These are phyloP conservation scores for Papilio demoleus DNA, from an alignment of 2,888 invertebrate genomes.

Conservation along the genomic window DNA sequence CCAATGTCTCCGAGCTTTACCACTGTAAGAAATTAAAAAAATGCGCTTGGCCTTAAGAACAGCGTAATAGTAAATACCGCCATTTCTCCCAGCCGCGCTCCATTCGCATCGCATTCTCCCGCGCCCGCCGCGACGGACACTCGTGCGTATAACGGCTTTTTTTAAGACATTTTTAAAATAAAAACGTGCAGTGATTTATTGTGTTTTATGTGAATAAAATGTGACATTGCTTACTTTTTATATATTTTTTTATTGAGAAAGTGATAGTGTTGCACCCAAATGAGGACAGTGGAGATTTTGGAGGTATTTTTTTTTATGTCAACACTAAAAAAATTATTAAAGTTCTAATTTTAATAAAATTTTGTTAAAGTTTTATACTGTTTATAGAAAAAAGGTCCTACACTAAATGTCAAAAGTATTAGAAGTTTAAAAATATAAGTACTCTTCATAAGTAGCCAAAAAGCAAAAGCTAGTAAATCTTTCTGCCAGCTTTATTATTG, in stretches of 20 bases:
- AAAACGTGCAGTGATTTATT: constrained; percentile 39
- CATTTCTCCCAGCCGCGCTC: constrained; percentile 50
- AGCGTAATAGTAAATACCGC: constrained; percentile 46
- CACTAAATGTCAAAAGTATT: too few relatives aligned
- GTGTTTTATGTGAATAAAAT: constrained; percentile 42
- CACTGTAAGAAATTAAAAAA: neutral
- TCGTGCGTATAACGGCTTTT: constrained; percentile 46
- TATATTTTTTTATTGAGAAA: constrained; percentile 36
- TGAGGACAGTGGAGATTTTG: constrained; percentile 59
- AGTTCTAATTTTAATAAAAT: too few relatives aligned
- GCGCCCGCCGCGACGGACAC: constrained; percentile 53
- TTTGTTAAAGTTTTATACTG: too few relatives aligned
- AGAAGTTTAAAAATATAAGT: too few relatives aligned
- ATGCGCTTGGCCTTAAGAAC: constrained; percentile 54
- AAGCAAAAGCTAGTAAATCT: too few relatives aligned
- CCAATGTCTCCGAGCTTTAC: too few relatives aligned
- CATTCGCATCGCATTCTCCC: constrained; percentile 56
- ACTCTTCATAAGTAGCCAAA: too few relatives aligned
- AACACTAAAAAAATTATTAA: neutral
- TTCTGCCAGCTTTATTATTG: too few relatives aligned
- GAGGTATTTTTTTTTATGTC: constrained; percentile 51
- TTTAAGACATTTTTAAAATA: constrained; percentile 23
- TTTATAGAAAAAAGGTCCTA: too few relatives aligned
- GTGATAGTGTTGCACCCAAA: constrained; percentile 47
- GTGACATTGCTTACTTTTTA: constrained; percentile 42